Percentiles rank a stretch among this genome's conserved stretches.
Evolutionary conservation across 2,888 invertebrate genomes (phyloP).

Genomic region (Drosophila kokeensis): DNA sequence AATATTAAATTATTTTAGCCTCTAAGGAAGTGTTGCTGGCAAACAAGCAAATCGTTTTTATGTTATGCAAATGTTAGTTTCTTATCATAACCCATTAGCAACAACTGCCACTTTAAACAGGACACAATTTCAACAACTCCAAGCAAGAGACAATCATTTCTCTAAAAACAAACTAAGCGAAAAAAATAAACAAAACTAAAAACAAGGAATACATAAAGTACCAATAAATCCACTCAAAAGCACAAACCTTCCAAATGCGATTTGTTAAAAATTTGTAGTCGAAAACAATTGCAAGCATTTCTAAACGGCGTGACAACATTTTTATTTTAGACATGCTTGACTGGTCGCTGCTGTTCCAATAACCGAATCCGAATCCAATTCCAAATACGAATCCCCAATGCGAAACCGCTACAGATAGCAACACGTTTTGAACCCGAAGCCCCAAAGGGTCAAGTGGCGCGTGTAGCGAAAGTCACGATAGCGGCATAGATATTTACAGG

Average conservation of each 20-base stretch:
- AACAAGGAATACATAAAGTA: constrained; percentile 26
- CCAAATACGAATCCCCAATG: constrained; percentile 42
- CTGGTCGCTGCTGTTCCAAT: constrained; percentile 52
- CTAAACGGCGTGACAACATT: constrained; percentile 62
- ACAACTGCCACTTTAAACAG: constrained; percentile 31
- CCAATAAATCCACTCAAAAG: constrained; percentile 23
- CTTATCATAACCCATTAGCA: constrained; percentile 23
- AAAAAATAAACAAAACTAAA: constrained; percentile 5
- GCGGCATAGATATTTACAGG: constrained; percentile 49
- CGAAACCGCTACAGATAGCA: constrained; percentile 53
- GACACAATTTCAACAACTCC: constrained; percentile 23
- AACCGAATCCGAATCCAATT: constrained; percentile 41
- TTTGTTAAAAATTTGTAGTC: constrained; percentile 70
- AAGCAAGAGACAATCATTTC: constrained; percentile 15
- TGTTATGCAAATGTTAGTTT: constrained; percentile 16
- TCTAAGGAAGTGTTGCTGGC: neutral
- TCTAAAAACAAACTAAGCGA: neutral
- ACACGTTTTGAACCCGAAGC: constrained; percentile 82
- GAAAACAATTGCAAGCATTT: constrained; percentile 61
- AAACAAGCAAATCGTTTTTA: neutral
- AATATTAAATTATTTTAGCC: neutral
- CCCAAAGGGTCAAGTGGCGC: constrained; percentile 83
- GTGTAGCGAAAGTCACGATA: constrained; percentile 77
- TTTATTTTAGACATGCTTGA: constrained; percentile 62
- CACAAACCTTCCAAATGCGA: constrained; percentile 69